Percentiles rank a stretch among this genome's conserved stretches.
Evolutionary conservation across 1,140 invertebrate species (phyloP).

Genomic region (Eumeta japonica): DNA sequence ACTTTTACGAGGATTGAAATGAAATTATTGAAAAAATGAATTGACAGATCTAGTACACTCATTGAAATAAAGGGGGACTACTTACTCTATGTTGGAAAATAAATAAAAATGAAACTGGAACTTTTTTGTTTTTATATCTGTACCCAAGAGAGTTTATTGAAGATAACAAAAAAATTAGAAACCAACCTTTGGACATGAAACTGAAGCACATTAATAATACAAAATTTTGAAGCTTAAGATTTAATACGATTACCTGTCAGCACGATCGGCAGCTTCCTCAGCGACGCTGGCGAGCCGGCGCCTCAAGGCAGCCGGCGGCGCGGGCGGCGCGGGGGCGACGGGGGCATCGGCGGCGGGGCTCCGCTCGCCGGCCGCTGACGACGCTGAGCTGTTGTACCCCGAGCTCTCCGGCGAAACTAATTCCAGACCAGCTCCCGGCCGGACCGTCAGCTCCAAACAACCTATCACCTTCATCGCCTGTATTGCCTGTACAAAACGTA

Average conservation of each 20-base stretch:
- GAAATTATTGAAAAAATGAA: too few species aligned
- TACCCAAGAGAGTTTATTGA: too few species aligned
- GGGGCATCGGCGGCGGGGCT: conserved; percentile 55
- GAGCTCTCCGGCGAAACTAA: conserved; percentile 77
- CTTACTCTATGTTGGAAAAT: too few species aligned
- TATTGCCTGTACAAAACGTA: conserved; percentile 62
- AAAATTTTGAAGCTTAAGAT: neutral
- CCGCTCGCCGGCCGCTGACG: conserved; percentile 71
- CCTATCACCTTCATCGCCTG: conserved; percentile 74
- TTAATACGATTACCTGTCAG: conserved; percentile 45
- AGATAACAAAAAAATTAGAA: too few species aligned
- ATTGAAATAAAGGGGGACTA: too few species aligned
- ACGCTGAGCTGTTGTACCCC: conserved; percentile 78
- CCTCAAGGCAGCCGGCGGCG: conserved; percentile 51
- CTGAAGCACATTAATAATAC: too few species aligned
- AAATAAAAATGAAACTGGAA: too few species aligned
- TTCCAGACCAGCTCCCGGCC: conserved; percentile 72
- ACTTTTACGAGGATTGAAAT: too few species aligned
- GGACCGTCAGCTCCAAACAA: conserved; percentile 70
- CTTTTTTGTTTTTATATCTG: too few species aligned
- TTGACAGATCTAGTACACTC: too few species aligned
- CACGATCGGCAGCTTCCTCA: conserved; percentile 61
- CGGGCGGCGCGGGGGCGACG: conserved; percentile 57
- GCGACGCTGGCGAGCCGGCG: conserved; percentile 67
- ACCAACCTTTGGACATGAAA: too few species aligned